Evolutionary conservation across 2,888 invertebrate species (phyloP), one percentile per base, ranked within the genome.

Genomic region (Myopa testacea): DNA sequence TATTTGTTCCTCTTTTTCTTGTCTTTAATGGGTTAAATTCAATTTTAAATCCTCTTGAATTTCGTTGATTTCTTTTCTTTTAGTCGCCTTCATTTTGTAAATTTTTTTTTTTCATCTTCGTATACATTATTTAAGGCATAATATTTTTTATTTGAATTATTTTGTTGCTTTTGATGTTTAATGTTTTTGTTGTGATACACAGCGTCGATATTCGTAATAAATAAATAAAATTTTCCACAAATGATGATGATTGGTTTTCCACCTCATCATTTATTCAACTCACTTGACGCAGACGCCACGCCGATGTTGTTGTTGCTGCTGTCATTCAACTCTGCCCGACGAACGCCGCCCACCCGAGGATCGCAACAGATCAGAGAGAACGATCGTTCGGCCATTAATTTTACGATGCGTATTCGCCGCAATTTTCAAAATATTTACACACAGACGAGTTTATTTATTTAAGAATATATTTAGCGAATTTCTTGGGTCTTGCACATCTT

Each of bases 371-470:
- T 67, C 38, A 67, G 67, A 77, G 77, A n/a, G 38, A n/a, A 72
- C 26, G 26, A 26, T 67, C 16, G 77, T 52, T 73, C 62, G 74
- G 68, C 72, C 74, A 78, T 74, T 73, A 73, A 78, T 74, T 78
- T 78, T 65, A 75, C 69, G 78, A 71, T 45, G 75, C 78, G 75
- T 77, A 74, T 76, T 79, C 76, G 78, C 50, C 70, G 76, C 77
- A 77, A 72, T 79, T 78, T 78, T 79, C 78, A 81, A 84, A 82
- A 82, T 83, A 83, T 83, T 84, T 84, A 82, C 81, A 81, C 81
- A 78, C 74, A 79, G 77, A 65, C 60, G 78, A 67, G 80, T 84
- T 84, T 83, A 84, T 84, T 84, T 84, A 83, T 84, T 84, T 84
- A 82, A 82, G 81, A 84, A 83, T 78, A 84, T 82, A 83, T 84